Evolutionary conservation across 2,888 invertebrate genomes (phyloP).

Genomic region (Netelia melanura): DNA sequence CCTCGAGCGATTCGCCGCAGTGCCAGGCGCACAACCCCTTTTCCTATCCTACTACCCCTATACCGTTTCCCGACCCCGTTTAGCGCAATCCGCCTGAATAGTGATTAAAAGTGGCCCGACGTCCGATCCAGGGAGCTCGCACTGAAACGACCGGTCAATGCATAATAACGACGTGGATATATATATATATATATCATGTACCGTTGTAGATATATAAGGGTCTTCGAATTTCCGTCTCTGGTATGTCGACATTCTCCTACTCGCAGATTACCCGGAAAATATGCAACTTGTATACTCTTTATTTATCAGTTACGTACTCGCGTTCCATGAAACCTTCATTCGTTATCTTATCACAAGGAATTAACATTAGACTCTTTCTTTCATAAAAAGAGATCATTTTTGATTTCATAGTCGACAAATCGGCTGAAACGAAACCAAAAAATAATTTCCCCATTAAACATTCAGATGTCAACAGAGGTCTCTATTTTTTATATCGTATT

Average conservation of each 20-base stretch:
- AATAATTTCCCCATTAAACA: no score
- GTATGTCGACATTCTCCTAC: neutral
- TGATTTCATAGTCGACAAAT: no score
- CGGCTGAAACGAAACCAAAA: no score
- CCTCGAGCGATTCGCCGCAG: slow-evolving; percentile 62
- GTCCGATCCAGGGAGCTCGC: slow-evolving; percentile 69
- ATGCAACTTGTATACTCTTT: slow-evolving; percentile 1
- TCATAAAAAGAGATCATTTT: neutral
- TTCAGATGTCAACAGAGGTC: no score
- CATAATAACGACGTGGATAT: slow-evolving; percentile 70
- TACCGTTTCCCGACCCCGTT: slow-evolving; percentile 68
- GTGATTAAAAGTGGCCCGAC: slow-evolving; percentile 79
- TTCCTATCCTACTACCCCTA: slow-evolving; percentile 39
- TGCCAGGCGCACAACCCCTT: slow-evolving; percentile 56
- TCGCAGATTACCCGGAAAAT: slow-evolving; percentile 30
- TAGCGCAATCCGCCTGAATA: slow-evolving; percentile 76
- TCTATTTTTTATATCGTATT: no score
- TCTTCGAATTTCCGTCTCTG: slow-evolving; percentile 16
- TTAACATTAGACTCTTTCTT: neutral
- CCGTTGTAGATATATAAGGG: neutral
- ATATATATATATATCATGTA: neutral
- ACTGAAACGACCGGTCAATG: slow-evolving; percentile 67
- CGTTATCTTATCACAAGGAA: no score
- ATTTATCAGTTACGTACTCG: slow-evolving; percentile 43
- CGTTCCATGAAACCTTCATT: slow-evolving; percentile 15